Conservation (phyloP, 2,888 invertebrate genomes). For the Callinectes sapidus region DNA sequence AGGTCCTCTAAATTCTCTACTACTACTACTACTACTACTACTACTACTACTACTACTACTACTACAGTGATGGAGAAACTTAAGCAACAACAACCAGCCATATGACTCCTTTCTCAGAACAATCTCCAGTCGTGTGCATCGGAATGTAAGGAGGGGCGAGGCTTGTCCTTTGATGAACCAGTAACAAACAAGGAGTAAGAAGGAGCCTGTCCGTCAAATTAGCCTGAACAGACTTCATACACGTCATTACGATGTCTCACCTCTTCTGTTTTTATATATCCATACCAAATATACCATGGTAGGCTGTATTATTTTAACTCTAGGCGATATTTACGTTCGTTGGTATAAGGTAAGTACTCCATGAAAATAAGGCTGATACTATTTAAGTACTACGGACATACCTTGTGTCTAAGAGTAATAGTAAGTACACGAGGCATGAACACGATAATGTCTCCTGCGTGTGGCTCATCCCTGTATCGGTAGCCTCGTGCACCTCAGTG, state of each 20-base stretch:
- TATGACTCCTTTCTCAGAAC: not conserved
- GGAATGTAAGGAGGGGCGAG: not conserved
- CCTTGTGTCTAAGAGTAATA: not conserved
- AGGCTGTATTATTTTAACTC: not conserved
- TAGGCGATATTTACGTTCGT: not conserved
- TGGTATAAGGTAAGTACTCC: not conserved
- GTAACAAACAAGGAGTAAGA: not conserved
- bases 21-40: not conserved
- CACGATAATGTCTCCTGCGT: not conserved
- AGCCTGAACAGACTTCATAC: not conserved
- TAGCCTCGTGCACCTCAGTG: not conserved
- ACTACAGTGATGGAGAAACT: not conserved
- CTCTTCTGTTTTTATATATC: not conserved
- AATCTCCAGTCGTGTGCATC: not conserved
- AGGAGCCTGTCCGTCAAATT: not conserved
- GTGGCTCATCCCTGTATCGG: not conserved
- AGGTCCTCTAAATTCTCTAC: not conserved
- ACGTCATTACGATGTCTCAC: conserved; percentile 21
- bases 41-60: not conserved
- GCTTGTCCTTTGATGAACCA: not conserved
- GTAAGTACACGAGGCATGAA: not conserved
- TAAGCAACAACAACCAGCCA: not conserved
- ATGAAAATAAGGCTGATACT: not conserved
- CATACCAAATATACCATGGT: not conserved
- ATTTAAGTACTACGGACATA: conserved; percentile 8